Percentiles rank a stretch among this genome's conserved stretches.
Conservation (phyloP, 2,113 vertebrate species). For the Sciurus niger region DNA sequence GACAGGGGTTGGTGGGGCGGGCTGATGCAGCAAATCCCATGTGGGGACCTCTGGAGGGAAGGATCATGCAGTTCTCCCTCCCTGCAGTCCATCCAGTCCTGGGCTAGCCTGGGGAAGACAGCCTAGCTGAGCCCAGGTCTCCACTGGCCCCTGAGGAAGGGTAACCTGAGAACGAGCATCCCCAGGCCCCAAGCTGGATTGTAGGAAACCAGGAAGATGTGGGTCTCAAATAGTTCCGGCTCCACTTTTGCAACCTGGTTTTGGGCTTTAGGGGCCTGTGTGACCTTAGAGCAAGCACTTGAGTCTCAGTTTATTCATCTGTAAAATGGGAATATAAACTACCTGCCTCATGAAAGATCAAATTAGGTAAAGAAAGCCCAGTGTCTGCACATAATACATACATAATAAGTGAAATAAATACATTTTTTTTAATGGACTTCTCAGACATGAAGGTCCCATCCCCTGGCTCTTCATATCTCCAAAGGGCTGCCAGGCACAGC, state of each 20-base stretch:
- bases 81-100: neutral
- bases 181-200: neutral
- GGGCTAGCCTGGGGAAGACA: neutral
- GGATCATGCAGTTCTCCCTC: neutral
- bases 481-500: neutral
- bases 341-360: neutral
- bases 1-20: neutral
- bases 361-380: neutral
- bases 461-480: neutral
- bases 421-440: constrained; percentile 35
- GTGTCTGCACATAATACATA: neutral
- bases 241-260: constrained; percentile 27
- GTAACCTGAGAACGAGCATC: neutral
- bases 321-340: constrained; percentile 49
- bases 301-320: constrained; percentile 55
- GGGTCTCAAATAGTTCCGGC: neutral
- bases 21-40: neutral
- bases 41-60: neutral
- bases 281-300: constrained; percentile 18
- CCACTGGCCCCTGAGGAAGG: neutral
- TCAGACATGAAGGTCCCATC: neutral
- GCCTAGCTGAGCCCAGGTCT: neutral
- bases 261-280: neutral
- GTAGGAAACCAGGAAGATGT: neutral
- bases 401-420: neutral